Base-by-base conservation (phyloP, 1,140 invertebrate species). In the Manduca sexta region DNA sequence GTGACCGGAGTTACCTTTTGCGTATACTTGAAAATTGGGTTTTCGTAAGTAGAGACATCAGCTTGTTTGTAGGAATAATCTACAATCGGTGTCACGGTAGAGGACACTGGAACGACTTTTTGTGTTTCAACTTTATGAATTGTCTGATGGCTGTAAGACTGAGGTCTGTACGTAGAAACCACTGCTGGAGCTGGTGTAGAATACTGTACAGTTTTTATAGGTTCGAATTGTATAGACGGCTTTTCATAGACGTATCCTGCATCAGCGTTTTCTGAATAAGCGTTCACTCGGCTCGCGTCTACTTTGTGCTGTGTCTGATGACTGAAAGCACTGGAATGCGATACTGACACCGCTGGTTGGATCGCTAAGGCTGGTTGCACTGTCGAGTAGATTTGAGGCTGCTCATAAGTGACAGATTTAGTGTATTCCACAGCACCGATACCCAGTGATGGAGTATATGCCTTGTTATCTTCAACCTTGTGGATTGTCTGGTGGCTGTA, bases 261-360 rank as follows among this genome's bases (percentile, higher is more conserved):
- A 11, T 45, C 41, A 12, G 51, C 46, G 15, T 62, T 60, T 56
- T 73, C 56, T 8, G 65, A 65, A 30, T 74, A 69, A 14, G 62
- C 60, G 15, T 78, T 67, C 3, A 71, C 49, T 68, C 70, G 67
- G 37, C 56, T 69, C 12, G 54, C 55, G 40, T 76, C 72, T 11
- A 79, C 64, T 42, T 74, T 69, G 53, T 84, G 77, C 40, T 74
- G 38, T 11, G 72, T 81, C 56, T 84, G 75, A 30, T 84, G 74
- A 37, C 57, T 72, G 8, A 56, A 65, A 14, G 59, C 52, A 53
- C 78, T 71, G 16, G 73, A 64, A 52, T 69, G 55, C 45, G 76
- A 74, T 15, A 69, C 70, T 8, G 72, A 68, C 39, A 67, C 54
- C 14, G 51, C 56, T 5, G 58, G 49, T 54, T 67, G 60, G 1